phyloP scores from a whole-genome alignment of 2,888 invertebrate species.

The Carabus problematicus region DNA sequence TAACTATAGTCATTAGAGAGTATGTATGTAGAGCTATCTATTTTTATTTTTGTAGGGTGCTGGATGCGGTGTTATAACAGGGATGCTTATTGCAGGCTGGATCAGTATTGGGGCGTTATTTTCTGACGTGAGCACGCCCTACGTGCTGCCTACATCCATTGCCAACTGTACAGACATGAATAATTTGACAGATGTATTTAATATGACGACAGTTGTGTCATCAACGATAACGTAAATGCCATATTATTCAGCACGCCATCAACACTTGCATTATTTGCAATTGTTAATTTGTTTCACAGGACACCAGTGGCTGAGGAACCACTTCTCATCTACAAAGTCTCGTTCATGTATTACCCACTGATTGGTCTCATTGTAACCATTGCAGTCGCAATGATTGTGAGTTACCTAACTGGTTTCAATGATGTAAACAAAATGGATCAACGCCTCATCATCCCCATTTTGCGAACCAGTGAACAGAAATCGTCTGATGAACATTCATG shows the following conservation, averaged over 20 bases:
- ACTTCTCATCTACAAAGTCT: conserved; percentile 26
- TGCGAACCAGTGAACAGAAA: conserved; percentile 8
- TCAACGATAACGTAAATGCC: too few relatives aligned
- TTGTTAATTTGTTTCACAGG: too few relatives aligned
- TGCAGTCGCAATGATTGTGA: conserved; percentile 4
- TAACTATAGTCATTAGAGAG: not conserved
- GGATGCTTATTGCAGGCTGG: conserved; percentile 11
- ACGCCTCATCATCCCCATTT: conserved; percentile 12
- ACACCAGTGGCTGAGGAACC: conserved; percentile 1
- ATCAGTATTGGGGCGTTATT: conserved; percentile 11
- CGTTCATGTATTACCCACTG: conserved; percentile 20
- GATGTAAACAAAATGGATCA: conserved; percentile 20
- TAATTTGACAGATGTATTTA: too few relatives aligned
- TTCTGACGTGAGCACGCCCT: not conserved
- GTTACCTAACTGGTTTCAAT: conserved; percentile 18
- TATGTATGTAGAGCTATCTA: too few relatives aligned
- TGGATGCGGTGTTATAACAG: conserved; percentile 3
- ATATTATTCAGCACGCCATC: too few relatives aligned
- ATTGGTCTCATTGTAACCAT: conserved; percentile 17
- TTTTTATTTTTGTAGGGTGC: conserved; percentile 12
- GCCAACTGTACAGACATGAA: conserved; percentile 11
- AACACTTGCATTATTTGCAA: too few relatives aligned
- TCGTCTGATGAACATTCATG: too few relatives aligned
- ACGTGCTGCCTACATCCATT: conserved; percentile 2
- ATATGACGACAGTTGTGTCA: too few relatives aligned